Conservation (phyloP, 2,113 vertebrate species). For the Climacteris rufus region DNA sequence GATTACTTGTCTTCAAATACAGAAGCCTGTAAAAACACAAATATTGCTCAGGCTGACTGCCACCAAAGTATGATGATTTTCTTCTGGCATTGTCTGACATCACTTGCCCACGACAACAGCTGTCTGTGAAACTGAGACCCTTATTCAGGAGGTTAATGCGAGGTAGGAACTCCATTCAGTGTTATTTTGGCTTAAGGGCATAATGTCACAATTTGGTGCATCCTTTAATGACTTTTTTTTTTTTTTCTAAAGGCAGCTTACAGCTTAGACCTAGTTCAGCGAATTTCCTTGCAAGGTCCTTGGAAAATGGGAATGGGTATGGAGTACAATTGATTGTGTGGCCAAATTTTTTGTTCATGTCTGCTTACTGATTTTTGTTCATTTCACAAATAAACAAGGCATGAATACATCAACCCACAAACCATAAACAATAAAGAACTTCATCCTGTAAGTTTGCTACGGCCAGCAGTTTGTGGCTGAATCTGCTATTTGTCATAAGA, state of each 20-base stretch:
- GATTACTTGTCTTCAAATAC: slow-evolving; percentile 6
- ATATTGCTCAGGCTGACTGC: slow-evolving; percentile 1
- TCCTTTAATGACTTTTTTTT: slow-evolving; percentile 78
- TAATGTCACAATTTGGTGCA: slow-evolving; percentile 83
- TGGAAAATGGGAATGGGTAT: slow-evolving; percentile 66
- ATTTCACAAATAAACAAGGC: slow-evolving; percentile 89
- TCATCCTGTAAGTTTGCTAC: slow-evolving; percentile 88
- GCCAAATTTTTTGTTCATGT: slow-evolving; percentile 81
- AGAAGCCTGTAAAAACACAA: slow-evolving; percentile 4
- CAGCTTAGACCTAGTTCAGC: slow-evolving; percentile 79
- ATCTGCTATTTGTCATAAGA: slow-evolving; percentile 89
- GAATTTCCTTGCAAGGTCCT: slow-evolving; percentile 79
- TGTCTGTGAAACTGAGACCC: slow-evolving; percentile 68
- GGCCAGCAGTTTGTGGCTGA: slow-evolving; percentile 85
- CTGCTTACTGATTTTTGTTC: slow-evolving; percentile 86
- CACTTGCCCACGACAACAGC: slow-evolving; percentile 63
- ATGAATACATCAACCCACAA: slow-evolving; percentile 88
- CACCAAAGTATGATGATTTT: neutral
- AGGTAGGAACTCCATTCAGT: slow-evolving; percentile 74
- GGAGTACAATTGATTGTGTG: slow-evolving; percentile 73
- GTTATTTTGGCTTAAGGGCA: slow-evolving; percentile 81
- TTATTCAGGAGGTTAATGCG: slow-evolving; percentile 73
- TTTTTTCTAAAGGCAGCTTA: slow-evolving; percentile 69
- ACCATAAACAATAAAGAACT: slow-evolving; percentile 90
- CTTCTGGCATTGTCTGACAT: slow-evolving; percentile 32